These are phyloP conservation scores for Drosophila dunni DNA, from an alignment of 1,140 invertebrate species.

Conservation along the genomic window DNA sequence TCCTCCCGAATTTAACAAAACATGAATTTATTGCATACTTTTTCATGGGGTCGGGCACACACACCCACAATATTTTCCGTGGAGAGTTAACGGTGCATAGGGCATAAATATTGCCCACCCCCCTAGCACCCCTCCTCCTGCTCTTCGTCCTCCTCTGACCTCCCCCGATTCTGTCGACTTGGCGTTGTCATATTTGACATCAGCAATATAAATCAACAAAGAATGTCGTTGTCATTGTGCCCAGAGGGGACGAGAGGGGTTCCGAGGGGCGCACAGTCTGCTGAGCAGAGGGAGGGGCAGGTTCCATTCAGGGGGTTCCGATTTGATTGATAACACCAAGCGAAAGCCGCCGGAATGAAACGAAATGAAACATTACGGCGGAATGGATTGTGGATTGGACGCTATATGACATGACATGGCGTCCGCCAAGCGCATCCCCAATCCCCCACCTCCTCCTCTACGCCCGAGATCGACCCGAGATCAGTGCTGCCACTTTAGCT, in stretches of 20 bases:
- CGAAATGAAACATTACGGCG: constrained; percentile 80
- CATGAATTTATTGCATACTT: constrained; percentile 62
- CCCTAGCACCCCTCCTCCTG: not conserved
- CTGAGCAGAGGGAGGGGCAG: not conserved
- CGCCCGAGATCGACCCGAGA: constrained; percentile 18
- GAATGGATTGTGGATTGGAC: constrained; percentile 66
- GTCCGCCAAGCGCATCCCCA: constrained; percentile 64
- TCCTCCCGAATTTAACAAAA: constrained; percentile 55
- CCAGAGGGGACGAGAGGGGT: not conserved
- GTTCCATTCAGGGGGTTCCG: constrained; percentile 15
- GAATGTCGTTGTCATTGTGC: constrained; percentile 46
- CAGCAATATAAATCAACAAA: constrained; percentile 71
- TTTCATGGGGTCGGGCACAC: constrained; percentile 32
- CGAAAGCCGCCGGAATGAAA: constrained; percentile 44
- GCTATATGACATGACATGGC: constrained; percentile 69
- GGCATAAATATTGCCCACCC: constrained; percentile 61
- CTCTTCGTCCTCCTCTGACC: not conserved
- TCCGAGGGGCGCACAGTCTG: not conserved
- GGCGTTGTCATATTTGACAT: constrained; percentile 79
- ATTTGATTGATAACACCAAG: constrained; percentile 78
- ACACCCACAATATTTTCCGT: constrained; percentile 54
- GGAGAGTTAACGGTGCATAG: constrained; percentile 69
- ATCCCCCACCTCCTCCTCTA: constrained; percentile 3
- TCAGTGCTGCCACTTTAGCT: not conserved
- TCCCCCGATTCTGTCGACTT: constrained; percentile 30